Base-by-base conservation (phyloP, 2,113 vertebrate genomes). In the Falco punctatus region DNA sequence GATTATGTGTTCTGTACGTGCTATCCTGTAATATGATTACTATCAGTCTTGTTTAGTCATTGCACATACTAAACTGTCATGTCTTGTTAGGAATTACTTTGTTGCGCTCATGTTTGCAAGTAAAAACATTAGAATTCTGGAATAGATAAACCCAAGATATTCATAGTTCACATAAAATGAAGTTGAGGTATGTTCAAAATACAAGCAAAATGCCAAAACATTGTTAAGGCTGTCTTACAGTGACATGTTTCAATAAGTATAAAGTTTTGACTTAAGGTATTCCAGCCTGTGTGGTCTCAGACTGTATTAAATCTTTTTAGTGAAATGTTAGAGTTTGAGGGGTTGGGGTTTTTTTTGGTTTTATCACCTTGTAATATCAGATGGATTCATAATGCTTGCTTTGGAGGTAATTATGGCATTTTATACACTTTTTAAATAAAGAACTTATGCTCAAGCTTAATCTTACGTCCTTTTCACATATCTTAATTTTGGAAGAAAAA, bases 221-320 rank as follows among this genome's bases (percentile, higher is more conserved):
- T 44, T 20, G 33, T 90, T 90, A 75, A 57, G 77, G 40, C 62
- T 83, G 49, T 80, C 71, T 88, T 92, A 88, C n/a, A 90, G 59
- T 4, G 0, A 89, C 1, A 0, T 58, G 40, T 94, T 96, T 72
- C 79, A 80, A 0, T 93, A 77, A 51, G 30, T 65, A 38, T 23
- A n/a, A 30, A 35, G 42, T 77, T 95, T 86, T 81, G 19, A 94
- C 26, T 86, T 86, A 21, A 93, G 69, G 38, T 94, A 42, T 95
- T 95, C 72, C 91, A 95, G 35, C 72, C 77, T 96, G 91, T 96
- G 94, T 96, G 91, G 93, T 96, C 92, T 86, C 35, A 77, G 83
- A 73, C 26, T 65, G 6, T 78, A 26, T 91, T 88, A 91, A 77
- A 72, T 81, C 49, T 65, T 92, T 88, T 88, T 81, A 88, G 88